Percentiles rank a stretch among this genome's conserved stretches.
Evolutionary conservation across 2,888 invertebrate species (phyloP).

Genomic region (Andrena chrysosceles): DNA sequence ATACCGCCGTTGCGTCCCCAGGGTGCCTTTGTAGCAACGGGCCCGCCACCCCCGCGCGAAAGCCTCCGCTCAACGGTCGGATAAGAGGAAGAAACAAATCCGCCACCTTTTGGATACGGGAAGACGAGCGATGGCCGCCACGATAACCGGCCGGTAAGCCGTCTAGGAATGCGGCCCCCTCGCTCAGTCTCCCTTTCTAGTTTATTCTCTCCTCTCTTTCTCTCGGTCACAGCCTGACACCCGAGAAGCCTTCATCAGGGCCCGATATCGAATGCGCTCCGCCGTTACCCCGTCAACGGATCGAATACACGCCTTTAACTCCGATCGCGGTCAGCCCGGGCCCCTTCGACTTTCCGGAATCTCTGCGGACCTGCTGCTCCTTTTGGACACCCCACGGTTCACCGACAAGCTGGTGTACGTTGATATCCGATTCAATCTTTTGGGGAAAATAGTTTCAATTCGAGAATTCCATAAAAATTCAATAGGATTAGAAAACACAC

Average conservation of each 20-base stretch:
- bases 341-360: constrained; percentile 53
- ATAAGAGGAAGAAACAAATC: constrained; percentile 82
- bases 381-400: neutral
- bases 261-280: constrained; percentile 56
- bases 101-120: constrained; percentile 77
- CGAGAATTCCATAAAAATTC: neutral
- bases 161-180: constrained; percentile 82
- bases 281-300: constrained; percentile 50
- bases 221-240: constrained; percentile 52
- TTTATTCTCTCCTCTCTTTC: constrained; percentile 55
- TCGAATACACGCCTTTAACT: constrained; percentile 60
- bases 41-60: constrained; percentile 62
- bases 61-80: constrained; percentile 65
- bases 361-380: constrained; percentile 12
- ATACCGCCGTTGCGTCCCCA: constrained; percentile 61
- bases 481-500: too few relatives aligned
- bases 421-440: too few relatives aligned
- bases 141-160: constrained; percentile 81
- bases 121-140: constrained; percentile 74
- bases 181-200: constrained; percentile 62
- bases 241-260: constrained; percentile 70
- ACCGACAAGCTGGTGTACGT: neutral
- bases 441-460: neutral
- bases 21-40: constrained; percentile 62
- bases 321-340: constrained; percentile 42